Conservation (phyloP, 2,113 vertebrate genomes). For the Tonatia bakeri region DNA sequence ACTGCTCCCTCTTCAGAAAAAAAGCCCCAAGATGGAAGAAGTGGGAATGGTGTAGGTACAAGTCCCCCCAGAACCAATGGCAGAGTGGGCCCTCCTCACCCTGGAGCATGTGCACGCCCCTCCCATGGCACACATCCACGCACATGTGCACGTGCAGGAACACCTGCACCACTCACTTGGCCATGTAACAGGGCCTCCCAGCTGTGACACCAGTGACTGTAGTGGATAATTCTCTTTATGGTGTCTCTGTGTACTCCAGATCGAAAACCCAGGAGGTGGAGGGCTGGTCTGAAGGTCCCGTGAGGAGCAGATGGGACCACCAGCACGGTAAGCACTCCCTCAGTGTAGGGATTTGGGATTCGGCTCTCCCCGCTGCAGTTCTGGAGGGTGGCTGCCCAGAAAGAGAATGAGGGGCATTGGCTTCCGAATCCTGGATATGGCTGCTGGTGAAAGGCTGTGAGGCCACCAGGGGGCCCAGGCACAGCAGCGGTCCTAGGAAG, state of each 20-base stretch:
- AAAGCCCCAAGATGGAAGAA: neutral
- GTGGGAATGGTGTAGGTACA: no score
- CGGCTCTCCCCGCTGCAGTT: neutral
- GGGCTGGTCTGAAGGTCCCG: neutral
- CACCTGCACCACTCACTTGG: no score
- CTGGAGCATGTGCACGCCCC: neutral
- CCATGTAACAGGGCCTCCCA: neutral
- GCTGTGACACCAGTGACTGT: no score
- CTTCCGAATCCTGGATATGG: neutral
- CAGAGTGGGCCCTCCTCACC: accelerated
- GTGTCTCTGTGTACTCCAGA: no score
- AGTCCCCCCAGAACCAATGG: accelerated
- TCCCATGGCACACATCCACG: neutral
- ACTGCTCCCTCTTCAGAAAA: no score
- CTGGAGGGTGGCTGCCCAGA: neutral
- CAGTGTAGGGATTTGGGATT: no score
- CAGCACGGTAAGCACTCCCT: neutral
- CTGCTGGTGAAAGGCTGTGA: neutral
- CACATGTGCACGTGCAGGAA: neutral
- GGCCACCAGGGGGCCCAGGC: accelerated
- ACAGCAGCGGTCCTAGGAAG: no score
- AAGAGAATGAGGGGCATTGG: neutral
- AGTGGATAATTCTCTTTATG: neutral
- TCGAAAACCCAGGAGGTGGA: neutral
- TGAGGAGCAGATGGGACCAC: neutral